Percentiles rank a stretch among this genome's conserved stretches.
Conservation (phyloP, 1,140 invertebrate species). For the Papilio xuthus region DNA sequence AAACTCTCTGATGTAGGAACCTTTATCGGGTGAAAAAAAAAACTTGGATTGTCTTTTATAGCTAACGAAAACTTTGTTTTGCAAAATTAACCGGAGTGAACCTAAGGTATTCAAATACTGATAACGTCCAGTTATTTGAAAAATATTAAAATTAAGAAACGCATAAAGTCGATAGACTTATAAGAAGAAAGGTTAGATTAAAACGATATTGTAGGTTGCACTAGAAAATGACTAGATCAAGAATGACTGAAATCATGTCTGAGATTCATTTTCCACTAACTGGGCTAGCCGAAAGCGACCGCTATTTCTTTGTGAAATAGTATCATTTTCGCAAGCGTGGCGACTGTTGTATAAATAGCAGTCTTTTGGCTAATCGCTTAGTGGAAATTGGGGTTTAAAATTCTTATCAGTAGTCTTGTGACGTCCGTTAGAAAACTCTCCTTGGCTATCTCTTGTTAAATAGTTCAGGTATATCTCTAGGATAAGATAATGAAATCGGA, state of each 20-base stretch:
- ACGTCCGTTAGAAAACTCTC: neutral
- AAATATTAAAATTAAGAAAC: neutral
- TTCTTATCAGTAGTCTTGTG: neutral
- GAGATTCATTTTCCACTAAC: neutral
- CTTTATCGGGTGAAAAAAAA: neutral
- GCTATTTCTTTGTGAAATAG: neutral
- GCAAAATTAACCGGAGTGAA: neutral
- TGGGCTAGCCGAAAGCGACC: neutral
- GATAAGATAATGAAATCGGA: slow-evolving; percentile 30
- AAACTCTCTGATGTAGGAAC: neutral
- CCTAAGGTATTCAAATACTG: neutral
- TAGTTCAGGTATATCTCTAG: slow-evolving; percentile 17
- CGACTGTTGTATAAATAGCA: neutral
- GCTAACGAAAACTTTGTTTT: neutral
- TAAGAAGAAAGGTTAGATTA: neutral
- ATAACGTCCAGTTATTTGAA: slow-evolving; percentile 6
- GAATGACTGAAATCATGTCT: neutral
- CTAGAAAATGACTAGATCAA: neutral
- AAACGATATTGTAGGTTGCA: neutral
- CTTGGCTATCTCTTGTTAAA: slow-evolving; percentile 1
- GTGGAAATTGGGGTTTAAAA: neutral
- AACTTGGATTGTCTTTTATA: neutral
- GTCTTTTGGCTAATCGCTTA: neutral
- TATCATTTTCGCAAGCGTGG: neutral
- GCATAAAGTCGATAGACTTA: no score